These are phyloP conservation scores for Hemicentrotus pulcherrimus DNA, from an alignment of 35 echinoderm and acorn worm species.

Conservation along the genomic window DNA sequence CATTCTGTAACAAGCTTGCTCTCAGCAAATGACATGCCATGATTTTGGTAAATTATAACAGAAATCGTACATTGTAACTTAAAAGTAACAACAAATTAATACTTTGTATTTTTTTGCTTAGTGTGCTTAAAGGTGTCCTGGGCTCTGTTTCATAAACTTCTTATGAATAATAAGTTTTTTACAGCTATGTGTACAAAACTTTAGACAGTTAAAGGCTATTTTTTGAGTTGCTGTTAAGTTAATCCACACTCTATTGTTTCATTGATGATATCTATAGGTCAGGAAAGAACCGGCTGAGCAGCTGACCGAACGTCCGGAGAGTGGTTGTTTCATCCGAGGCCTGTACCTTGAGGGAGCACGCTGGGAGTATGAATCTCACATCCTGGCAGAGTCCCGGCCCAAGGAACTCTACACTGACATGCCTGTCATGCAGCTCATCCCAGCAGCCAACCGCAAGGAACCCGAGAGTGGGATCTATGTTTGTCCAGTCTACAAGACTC, in stretches of 20 bases:
- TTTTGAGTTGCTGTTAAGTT: neutral
- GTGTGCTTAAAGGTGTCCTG: no score
- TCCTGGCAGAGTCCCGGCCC: slow-evolving; percentile 84
- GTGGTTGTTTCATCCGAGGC: slow-evolving; percentile 87
- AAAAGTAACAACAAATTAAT: no score
- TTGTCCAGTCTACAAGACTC: slow-evolving; percentile 95
- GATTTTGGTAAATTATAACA: no score
- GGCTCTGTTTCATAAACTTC: no score
- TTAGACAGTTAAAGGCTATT: neutral
- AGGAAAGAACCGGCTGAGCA: slow-evolving; percentile 73
- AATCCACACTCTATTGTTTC: neutral
- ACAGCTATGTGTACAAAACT: no score
- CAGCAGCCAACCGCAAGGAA: slow-evolving; percentile 73
- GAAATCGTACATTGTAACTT: no score
- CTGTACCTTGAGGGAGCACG: slow-evolving; percentile 89
- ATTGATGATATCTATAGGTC: slow-evolving; percentile 52
- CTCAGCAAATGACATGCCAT: no score
- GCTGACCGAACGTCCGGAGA: slow-evolving; percentile 80
- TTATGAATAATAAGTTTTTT: no score
- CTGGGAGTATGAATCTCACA: slow-evolving; percentile 69
- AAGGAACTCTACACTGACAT: slow-evolving; percentile 98
- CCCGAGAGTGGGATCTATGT: slow-evolving; percentile 80
- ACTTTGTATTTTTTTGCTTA: no score
- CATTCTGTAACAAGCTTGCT: no score
- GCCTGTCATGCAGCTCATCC: slow-evolving; percentile 92